Evolutionary conservation across 2,113 vertebrate genomes (phyloP).

Genomic region (Sitta europaea): DNA sequence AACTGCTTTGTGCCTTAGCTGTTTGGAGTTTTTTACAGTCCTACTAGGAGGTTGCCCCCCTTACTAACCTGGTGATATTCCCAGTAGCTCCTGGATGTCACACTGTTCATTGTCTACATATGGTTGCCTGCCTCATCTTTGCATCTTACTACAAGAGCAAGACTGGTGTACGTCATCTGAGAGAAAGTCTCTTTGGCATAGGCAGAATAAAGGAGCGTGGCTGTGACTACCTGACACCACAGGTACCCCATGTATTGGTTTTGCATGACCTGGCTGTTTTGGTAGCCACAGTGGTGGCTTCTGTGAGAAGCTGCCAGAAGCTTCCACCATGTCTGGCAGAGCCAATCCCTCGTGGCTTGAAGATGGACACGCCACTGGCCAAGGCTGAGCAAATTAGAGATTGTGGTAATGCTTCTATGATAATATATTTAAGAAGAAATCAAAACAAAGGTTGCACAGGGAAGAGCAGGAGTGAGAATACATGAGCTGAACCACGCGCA

Average conservation of each 20-base stretch:
- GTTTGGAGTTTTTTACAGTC: not conserved
- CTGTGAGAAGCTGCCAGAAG: not conserved
- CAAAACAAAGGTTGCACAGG: not conserved
- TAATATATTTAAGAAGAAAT: not conserved
- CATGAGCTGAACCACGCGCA: not conserved
- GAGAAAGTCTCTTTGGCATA: not conserved
- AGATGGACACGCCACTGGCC: accelerated
- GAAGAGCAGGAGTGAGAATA: not conserved
- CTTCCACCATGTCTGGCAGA: accelerated
- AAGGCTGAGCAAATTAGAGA: not conserved
- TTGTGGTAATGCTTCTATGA: not conserved
- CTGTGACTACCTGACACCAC: not conserved
- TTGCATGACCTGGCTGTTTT: not conserved
- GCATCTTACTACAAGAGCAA: not conserved
- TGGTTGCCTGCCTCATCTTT: not conserved
- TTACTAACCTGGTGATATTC: not conserved
- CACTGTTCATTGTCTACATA: not conserved
- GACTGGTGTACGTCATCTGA: not conserved
- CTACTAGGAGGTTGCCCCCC: not conserved
- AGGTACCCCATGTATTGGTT: not conserved
- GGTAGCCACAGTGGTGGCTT: not conserved
- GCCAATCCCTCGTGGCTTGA: not conserved
- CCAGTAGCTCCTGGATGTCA: not conserved
- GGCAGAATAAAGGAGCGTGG: not conserved
- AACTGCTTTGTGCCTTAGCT: not conserved